These are phyloP conservation scores for Tragelaphus oryx DNA, from an alignment of 2,797 vertebrate species.

Conservation along the genomic window DNA sequence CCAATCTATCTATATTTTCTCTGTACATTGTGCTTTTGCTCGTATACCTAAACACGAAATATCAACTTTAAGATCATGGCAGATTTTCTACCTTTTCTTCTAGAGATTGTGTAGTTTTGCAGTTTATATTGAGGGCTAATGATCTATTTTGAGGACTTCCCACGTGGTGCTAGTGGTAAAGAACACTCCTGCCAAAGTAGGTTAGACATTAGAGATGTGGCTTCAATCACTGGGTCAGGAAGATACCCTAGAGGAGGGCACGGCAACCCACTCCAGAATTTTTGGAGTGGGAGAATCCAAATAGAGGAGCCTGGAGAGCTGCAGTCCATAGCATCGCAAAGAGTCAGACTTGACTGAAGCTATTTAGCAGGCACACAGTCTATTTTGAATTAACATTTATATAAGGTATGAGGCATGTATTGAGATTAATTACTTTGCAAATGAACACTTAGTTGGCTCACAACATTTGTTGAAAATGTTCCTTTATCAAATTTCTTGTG, in stretches of 20 bases:
- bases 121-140: neutral
- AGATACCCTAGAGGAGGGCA: neutral
- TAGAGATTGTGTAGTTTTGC: neutral
- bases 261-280: neutral
- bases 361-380: neutral
- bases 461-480: neutral
- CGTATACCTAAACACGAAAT: neutral
- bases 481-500: neutral
- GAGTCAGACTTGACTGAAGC: neutral
- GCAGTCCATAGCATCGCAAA: neutral
- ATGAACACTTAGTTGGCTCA: neutral
- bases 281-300: neutral
- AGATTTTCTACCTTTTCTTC: neutral
- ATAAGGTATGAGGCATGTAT: neutral
- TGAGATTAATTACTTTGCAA: neutral
- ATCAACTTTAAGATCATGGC: neutral
- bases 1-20: neutral
- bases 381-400: neutral
- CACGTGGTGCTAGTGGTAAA: neutral
- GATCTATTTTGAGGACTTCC: neutral
- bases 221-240: neutral
- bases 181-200: neutral
- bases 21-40: neutral
- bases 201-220: neutral
- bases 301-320: neutral